These are phyloP conservation scores for Muntiacus reevesi DNA, from an alignment of 2,113 vertebrate species.

Conservation along the genomic window DNA sequence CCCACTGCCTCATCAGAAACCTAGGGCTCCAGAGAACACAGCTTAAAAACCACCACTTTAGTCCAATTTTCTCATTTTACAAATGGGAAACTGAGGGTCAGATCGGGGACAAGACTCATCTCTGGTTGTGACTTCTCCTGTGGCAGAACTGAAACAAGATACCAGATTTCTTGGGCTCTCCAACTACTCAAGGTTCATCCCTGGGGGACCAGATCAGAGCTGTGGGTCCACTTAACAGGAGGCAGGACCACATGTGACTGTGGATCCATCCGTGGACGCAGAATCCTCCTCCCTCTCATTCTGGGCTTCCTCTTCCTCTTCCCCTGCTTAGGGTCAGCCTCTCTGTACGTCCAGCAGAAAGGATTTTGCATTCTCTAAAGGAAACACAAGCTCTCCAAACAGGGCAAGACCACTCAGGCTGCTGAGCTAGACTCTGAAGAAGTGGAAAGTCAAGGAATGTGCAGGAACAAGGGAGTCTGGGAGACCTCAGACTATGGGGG, in stretches of 20 bases:
- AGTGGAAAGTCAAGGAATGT: neutral
- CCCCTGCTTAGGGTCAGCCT: neutral
- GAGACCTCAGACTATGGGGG: neutral
- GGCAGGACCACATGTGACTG: neutral
- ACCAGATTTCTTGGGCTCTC: neutral
- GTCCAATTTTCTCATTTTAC: neutral
- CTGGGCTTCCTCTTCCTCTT: neutral
- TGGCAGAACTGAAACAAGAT: neutral
- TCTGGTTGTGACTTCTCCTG: neutral
- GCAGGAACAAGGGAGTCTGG: neutral
- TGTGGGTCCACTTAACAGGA: neutral
- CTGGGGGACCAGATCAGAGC: neutral
- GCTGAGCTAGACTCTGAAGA: neutral
- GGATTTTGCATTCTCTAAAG: neutral
- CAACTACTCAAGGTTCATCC: neutral
- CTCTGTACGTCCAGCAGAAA: neutral
- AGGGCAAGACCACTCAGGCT: rapidly evolving
- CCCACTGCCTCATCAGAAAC: neutral
- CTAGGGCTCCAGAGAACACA: neutral
- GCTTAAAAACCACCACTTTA: neutral
- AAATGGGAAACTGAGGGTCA: neutral
- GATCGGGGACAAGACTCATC: neutral
- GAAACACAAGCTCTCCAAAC: neutral
- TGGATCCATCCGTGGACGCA: neutral
- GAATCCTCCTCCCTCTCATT: neutral